Evolutionary conservation across 1,140 invertebrate species (phyloP).

Genomic region (Lerema accius): DNA sequence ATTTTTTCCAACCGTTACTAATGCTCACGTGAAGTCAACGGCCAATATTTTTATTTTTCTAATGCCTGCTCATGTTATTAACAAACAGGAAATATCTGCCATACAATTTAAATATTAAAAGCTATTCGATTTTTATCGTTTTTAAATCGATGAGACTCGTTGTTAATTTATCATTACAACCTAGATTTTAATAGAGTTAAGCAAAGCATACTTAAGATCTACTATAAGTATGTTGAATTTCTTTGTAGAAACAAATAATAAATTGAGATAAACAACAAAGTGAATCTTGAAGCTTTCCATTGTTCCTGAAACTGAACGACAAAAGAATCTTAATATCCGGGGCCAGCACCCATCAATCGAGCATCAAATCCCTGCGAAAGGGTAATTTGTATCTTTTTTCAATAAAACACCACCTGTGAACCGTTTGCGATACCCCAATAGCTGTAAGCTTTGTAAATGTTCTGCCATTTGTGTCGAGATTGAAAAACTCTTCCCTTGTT

Average conservation of each 20-base stretch:
- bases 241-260: no score
- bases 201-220: no score
- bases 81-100: no score
- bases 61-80: no score
- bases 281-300: background rate
- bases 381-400: slow-evolving; percentile 78
- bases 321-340: slow-evolving; percentile 22
- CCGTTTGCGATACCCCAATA: slow-evolving; percentile 65
- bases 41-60: slow-evolving; percentile 1
- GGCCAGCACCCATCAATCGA: slow-evolving; percentile 46
- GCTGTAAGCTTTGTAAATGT: slow-evolving; percentile 76
- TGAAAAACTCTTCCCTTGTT: slow-evolving; percentile 64
- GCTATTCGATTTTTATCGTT: no score
- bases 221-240: no score
- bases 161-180: no score
- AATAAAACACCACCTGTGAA: slow-evolving; percentile 77
- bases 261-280: no score
- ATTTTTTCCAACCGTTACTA: slow-evolving; percentile 6
- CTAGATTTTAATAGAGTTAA: no score
- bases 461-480: slow-evolving; percentile 74
- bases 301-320: background rate
- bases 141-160: no score
- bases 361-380: slow-evolving; percentile 56
- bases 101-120: no score
- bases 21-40: background rate